Percentiles rank a stretch among this genome's conserved stretches.
Evolutionary conservation across 2,888 invertebrate genomes (phyloP).

Genomic region (Diadegma fenestrale): DNA sequence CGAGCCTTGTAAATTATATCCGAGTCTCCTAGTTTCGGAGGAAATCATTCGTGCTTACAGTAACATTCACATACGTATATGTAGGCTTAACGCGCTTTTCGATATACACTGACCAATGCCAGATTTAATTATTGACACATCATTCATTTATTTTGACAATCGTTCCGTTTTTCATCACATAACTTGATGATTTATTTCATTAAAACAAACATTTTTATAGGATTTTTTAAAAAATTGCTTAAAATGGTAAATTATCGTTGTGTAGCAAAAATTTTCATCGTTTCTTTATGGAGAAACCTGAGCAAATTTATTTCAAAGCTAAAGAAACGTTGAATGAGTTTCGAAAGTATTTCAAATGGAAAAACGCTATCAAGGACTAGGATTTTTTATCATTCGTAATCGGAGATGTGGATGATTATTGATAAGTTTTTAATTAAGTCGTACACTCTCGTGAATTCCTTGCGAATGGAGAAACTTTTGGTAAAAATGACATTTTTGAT

Average conservation of each 20-base stretch:
- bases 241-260: neutral
- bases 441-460: neutral
- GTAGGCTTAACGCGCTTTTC: conserved; percentile 81
- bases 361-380: neutral
- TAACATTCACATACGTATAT: conserved; percentile 64
- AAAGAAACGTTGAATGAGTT: neutral
- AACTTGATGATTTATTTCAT: neutral
- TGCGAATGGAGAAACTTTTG: neutral
- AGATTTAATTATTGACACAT: conserved; percentile 76
- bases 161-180: neutral
- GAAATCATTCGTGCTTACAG: conserved; percentile 79
- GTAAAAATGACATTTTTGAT: neutral
- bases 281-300: neutral
- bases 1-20: conserved; percentile 35
- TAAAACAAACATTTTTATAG: neutral
- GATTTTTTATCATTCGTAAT: neutral
- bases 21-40: conserved; percentile 75
- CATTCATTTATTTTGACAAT: conserved; percentile 69
- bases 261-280: neutral
- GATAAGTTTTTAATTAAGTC: neutral
- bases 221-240: neutral
- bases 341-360: neutral
- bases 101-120: conserved; percentile 73
- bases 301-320: neutral
- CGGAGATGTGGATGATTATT: neutral